A percentile compares a stretch with the other conserved stretches of the same genome.
Conservation (phyloP, 2,113 vertebrate species). For the Synodontis membranacea region DNA sequence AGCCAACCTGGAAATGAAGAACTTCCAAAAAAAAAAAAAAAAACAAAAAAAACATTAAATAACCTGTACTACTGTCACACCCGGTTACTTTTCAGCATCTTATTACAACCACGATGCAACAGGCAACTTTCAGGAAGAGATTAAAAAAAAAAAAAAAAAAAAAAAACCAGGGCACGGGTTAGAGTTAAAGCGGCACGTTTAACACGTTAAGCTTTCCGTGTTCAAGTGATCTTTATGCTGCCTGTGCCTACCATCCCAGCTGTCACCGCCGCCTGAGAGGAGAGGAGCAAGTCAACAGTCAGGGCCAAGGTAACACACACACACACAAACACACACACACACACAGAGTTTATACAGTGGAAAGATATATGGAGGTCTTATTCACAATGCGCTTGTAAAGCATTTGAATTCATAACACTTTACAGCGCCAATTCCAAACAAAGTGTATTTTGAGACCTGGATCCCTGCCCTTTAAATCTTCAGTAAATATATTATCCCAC, state of each 20-base stretch:
- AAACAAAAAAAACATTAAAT: neutral
- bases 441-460: neutral
- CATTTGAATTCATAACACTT: neutral
- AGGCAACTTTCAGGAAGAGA: slow-evolving; percentile 16
- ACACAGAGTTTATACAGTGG: neutral
- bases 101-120: slow-evolving; percentile 14
- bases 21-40: too few species aligned
- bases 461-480: too few species aligned
- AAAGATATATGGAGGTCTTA: neutral
- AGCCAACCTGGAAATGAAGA: neutral
- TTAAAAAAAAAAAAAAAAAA: slow-evolving; percentile 4
- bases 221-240: slow-evolving; percentile 20
- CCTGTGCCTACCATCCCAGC: slow-evolving; percentile 83
- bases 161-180: slow-evolving; percentile 16
- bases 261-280: slow-evolving; percentile 85
- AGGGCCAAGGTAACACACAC: neutral
- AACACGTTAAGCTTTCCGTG: neutral
- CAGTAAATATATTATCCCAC: neutral
- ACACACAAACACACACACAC: neutral
- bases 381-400: neutral
- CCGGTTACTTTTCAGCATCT: neutral
- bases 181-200: neutral
- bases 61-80: neutral
- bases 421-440: neutral
- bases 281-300: slow-evolving; percentile 67